Conservation (phyloP, 1,140 invertebrate genomes). For the Anthonomus grandis region DNA sequence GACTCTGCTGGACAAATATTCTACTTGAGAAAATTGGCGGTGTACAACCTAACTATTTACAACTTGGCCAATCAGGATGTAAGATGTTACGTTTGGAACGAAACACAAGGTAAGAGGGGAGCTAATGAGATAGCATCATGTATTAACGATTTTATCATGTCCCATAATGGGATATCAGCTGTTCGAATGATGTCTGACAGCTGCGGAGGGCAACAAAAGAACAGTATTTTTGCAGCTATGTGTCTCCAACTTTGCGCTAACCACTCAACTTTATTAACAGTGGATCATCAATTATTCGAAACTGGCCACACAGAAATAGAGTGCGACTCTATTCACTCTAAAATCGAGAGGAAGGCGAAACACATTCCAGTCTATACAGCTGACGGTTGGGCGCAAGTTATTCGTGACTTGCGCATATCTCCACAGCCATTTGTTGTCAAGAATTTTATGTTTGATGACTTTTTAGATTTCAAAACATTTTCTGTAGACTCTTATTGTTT, state of each 20-base stretch:
- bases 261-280: constrained; percentile 34
- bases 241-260: constrained; percentile 37
- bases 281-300: constrained; percentile 27
- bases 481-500: neutral
- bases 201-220: constrained; percentile 48
- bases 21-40: constrained; percentile 48
- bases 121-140: constrained; percentile 50
- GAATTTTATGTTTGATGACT: neutral
- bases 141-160: constrained; percentile 40
- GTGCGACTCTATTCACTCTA: constrained; percentile 37
- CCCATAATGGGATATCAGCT: constrained; percentile 21
- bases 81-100: constrained; percentile 21
- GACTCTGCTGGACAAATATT: constrained; percentile 44
- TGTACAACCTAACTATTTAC: constrained; percentile 51
- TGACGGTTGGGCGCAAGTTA: constrained; percentile 29
- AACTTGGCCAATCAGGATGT: constrained; percentile 18
- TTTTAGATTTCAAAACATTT: constrained; percentile 18
- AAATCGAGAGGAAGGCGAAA: constrained; percentile 44
- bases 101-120: constrained; percentile 24
- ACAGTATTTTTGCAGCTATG: constrained; percentile 41
- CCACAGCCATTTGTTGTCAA: constrained; percentile 7
- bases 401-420: constrained; percentile 2
- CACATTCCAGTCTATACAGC: constrained; percentile 41
- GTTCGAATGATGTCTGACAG: constrained; percentile 45
- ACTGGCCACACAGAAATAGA: constrained; percentile 7